Conservation (phyloP, 2,113 vertebrate genomes). For the Ophiodon elongatus region DNA sequence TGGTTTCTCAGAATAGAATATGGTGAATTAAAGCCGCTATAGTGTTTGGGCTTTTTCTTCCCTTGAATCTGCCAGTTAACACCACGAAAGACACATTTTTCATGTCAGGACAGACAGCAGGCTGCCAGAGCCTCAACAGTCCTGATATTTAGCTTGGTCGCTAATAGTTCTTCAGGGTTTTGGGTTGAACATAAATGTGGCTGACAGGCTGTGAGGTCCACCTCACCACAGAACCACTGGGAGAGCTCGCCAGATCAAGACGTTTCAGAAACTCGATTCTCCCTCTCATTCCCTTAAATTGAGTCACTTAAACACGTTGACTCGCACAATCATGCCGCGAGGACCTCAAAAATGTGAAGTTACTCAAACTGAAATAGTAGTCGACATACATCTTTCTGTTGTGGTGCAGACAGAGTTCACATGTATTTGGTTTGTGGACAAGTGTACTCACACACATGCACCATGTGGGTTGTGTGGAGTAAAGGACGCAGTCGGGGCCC, state of each 20-base stretch:
- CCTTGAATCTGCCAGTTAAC: background rate
- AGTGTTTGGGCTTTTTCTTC: slow-evolving; percentile 53
- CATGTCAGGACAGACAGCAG: slow-evolving; percentile 10
- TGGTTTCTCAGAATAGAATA: slow-evolving; percentile 26
- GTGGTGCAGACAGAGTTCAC: slow-evolving; percentile 36
- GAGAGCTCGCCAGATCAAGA: slow-evolving; percentile 53
- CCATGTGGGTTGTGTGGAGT: background rate
- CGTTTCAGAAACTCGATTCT: slow-evolving; percentile 11
- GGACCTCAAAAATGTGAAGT: slow-evolving; percentile 36
- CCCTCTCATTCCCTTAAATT: slow-evolving; percentile 37
- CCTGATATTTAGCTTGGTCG: background rate
- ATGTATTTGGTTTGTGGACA: slow-evolving; percentile 6
- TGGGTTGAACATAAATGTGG: slow-evolving; percentile 43
- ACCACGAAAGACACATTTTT: background rate
- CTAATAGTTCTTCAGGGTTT: slow-evolving; percentile 18
- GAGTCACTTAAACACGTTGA: slow-evolving; percentile 49
- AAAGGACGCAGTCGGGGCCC: background rate
- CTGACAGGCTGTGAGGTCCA: slow-evolving; percentile 63
- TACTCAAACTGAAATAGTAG: slow-evolving; percentile 9
- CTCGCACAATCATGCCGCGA: slow-evolving; percentile 34
- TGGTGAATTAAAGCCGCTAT: slow-evolving; percentile 30
- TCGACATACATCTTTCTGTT: slow-evolving; percentile 33
- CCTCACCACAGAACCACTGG: slow-evolving; percentile 35
- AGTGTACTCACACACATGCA: background rate
- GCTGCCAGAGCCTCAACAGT: slow-evolving; percentile 30